Base-by-base conservation (phyloP, 2,113 vertebrate species). In the Plotosus lineatus region DNA sequence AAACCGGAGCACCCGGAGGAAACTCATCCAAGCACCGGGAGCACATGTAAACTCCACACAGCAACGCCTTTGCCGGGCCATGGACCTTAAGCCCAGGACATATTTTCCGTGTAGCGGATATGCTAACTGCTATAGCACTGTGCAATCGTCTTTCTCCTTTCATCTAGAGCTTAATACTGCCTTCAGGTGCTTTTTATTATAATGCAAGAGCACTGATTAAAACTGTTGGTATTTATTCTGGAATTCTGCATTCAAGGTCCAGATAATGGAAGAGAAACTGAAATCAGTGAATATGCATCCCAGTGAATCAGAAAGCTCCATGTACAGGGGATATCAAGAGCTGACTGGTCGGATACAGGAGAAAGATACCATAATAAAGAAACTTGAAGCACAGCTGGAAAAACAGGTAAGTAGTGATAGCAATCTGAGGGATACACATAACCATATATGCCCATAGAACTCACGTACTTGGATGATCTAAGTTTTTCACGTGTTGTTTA, bases 221-320 rank as follows among this genome's bases (percentile, higher is more conserved):
- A 44, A 9, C n/a, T 71, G 4, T 2, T 46, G n/a, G 9, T 68
- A 26, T 71, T 71, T 73, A 51, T 33, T 73, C 19, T 73, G 69
- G 28, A 33, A 50, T 69, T 42, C 26, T 46, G 28, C 23, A 6
- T 90, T 90, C 78, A 87, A 96, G 95, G 93, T 96, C 65, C 93
- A 92, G 46, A 85, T 93, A 85, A 94, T 96, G 94, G 95, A 95
- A 85, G 95, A 96, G 84, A 94, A 95, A 84, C 86, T 96, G 78
- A 95, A 95, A 90, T 90, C 93, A 33, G 92, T 92, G 42, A 94
- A 86, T 1, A 0, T 94, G 82, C 94, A 95, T 84, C 93, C 90
- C 58, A 78, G 88, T 66, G 95, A 95, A 85, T 92, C 93, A 0
- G 94, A 95, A 86, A 94, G 89, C 87, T 90, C 86, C 3, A 69